Conservation (phyloP, 1,140 invertebrate species). For the Parasteatoda tepidariorum region DNA sequence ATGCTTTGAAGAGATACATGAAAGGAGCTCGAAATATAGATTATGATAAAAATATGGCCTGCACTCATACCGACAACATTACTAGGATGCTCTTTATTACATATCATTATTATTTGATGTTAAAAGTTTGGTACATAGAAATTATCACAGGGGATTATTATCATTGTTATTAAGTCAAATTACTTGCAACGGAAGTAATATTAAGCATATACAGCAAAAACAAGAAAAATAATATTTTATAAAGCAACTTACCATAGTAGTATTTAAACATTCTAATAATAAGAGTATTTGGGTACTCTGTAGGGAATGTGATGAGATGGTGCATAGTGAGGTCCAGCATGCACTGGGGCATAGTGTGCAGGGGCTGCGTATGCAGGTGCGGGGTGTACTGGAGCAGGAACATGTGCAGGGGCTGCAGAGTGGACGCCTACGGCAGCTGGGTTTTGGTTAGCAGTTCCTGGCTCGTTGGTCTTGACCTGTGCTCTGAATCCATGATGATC, state of each 20-base stretch:
- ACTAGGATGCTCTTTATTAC: too few species aligned
- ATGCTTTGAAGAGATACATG: too few species aligned
- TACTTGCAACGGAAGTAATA: background rate
- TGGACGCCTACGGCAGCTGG: constrained; percentile 59
- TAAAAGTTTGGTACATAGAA: too few species aligned
- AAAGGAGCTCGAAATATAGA: too few species aligned
- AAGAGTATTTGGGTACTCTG: constrained; percentile 32
- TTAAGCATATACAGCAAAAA: background rate
- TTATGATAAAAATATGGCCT: too few species aligned
- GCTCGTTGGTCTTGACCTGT: constrained; percentile 63
- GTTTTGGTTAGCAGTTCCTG: constrained; percentile 60
- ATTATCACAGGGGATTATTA: too few species aligned
- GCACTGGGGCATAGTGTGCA: background rate
- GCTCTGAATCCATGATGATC: constrained; percentile 63
- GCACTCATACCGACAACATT: too few species aligned
- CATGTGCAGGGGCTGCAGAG: constrained; percentile 21
- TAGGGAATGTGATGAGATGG: constrained; percentile 33
- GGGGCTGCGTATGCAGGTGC: background rate
- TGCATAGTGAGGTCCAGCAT: constrained; percentile 26
- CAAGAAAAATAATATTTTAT: background rate
- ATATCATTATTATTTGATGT: too few species aligned
- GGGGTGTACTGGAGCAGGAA: background rate
- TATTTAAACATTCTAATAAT: constrained; percentile 3
- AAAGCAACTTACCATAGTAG: constrained; percentile 1
- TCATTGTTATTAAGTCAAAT: too few species aligned